Conservation (phyloP, 2,888 invertebrate species). For the Atethmia centrago region DNA sequence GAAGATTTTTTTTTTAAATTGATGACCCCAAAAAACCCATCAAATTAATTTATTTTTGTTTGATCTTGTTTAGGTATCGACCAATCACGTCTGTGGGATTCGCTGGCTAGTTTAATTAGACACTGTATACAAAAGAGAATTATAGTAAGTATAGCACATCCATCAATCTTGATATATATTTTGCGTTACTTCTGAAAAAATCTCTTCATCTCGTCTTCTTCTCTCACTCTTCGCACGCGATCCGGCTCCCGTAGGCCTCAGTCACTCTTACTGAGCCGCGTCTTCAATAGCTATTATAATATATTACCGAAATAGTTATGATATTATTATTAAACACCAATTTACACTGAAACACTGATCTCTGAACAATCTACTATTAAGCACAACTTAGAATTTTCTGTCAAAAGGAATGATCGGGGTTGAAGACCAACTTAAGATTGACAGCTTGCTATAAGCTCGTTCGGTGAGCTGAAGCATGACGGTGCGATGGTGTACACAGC, state of each 20-base stretch:
- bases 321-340: constrained; percentile 62
- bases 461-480: constrained; percentile 17
- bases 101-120: too few relatives aligned
- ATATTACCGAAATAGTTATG: constrained; percentile 41
- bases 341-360: constrained; percentile 58
- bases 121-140: constrained; percentile 41
- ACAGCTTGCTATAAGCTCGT: constrained; percentile 9
- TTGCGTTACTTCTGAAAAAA: constrained; percentile 18
- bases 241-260: constrained; percentile 9
- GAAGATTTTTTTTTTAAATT: too few relatives aligned
- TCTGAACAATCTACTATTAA: constrained; percentile 41
- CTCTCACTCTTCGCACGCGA: constrained; percentile 2
- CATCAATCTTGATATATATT: constrained; percentile 29
- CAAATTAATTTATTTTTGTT: too few relatives aligned
- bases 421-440: constrained; percentile 46
- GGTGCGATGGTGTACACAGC: constrained; percentile 13
- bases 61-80: too few relatives aligned
- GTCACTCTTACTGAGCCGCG: constrained; percentile 35
- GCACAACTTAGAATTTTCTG: constrained; percentile 39
- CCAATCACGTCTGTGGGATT: too few relatives aligned
- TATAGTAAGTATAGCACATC: constrained; percentile 38
- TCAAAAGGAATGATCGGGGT: constrained; percentile 48
- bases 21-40: too few relatives aligned
- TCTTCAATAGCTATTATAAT: constrained; percentile 39
- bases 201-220: constrained; percentile 14